Conservation (phyloP, 2,888 invertebrate species). For the Poecilus cupreus region DNA sequence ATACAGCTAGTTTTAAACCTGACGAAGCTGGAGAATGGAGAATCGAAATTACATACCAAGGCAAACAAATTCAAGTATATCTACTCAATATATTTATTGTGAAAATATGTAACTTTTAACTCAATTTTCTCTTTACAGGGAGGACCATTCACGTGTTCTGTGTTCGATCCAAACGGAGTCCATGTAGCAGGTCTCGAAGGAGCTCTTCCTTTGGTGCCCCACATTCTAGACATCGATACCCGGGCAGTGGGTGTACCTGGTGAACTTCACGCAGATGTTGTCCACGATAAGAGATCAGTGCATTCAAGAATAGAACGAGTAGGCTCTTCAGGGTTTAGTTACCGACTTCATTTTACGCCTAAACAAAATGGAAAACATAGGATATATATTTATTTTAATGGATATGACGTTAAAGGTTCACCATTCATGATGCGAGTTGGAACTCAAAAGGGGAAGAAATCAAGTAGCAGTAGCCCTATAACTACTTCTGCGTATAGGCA, state of each 20-base stretch:
- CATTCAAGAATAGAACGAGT: constrained; percentile 88
- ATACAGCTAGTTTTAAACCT: constrained; percentile 97
- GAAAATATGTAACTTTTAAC: not conserved
- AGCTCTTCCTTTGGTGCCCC: constrained; percentile 89
- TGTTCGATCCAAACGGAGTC: constrained; percentile 94
- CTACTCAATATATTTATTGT: not conserved
- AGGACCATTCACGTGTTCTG: constrained; percentile 96
- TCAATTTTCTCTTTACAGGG: constrained; percentile 76
- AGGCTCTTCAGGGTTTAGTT: constrained; percentile 80
- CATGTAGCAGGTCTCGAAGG: constrained; percentile 87
- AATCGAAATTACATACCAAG: constrained; percentile 96
- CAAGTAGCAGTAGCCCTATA: constrained; percentile 73
- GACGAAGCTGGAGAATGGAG: constrained; percentile 98
- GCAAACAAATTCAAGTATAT: constrained; percentile 88
- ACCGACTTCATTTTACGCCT: constrained; percentile 86
- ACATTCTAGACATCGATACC: constrained; percentile 85
- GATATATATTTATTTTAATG: constrained; percentile 95
- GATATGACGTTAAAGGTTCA: constrained; percentile 88
- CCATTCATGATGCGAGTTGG: constrained; percentile 92
- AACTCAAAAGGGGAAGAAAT: constrained; percentile 79
- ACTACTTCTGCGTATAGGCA: constrained; percentile 68
- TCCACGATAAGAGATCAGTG: constrained; percentile 89
- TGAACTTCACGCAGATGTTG: constrained; percentile 91
- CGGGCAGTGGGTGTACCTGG: constrained; percentile 89
- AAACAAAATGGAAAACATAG: constrained; percentile 87